phyloP scores from a whole-genome alignment of 1,140 invertebrate species.

The Drosophila sucinea region DNA sequence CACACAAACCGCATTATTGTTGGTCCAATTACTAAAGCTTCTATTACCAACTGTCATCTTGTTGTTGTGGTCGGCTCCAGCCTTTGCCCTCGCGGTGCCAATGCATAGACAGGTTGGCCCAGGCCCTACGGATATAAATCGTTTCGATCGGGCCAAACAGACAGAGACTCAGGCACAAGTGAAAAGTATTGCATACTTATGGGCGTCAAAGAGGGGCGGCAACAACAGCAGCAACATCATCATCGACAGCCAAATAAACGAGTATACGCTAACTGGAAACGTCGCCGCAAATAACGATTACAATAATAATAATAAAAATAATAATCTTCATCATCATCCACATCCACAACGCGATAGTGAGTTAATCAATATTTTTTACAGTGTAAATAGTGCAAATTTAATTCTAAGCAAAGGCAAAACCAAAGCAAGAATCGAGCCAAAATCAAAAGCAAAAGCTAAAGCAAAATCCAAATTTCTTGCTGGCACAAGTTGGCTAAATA shows the following conservation, averaged over 20 bases:
- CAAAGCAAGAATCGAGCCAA: conserved; percentile 9
- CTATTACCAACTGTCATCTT: conserved; percentile 36
- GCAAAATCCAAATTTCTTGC: conserved; percentile 33
- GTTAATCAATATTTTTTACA: conserved; percentile 57
- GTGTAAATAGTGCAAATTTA: conserved; percentile 82
- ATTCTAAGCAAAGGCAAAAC: conserved; percentile 59
- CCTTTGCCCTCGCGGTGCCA: conserved; percentile 81
- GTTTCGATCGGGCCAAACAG: not conserved
- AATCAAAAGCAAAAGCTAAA: conserved; percentile 17
- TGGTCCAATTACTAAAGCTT: conserved; percentile 59
- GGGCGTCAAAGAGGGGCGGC: conserved; percentile 38
- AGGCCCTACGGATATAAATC: conserved; percentile 10
- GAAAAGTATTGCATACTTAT: conserved; percentile 53
- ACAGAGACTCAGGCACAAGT: not conserved
- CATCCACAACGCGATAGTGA: conserved; percentile 29
- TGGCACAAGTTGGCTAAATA: conserved; percentile 77
- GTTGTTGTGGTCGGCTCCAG: conserved; percentile 66
- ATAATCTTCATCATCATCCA: not conserved
- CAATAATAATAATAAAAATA: no score
- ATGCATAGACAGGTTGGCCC: conserved; percentile 42
- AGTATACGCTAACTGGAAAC: conserved; percentile 49
- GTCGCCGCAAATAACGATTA: conserved; percentile 30
- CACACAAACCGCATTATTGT: conserved; percentile 59
- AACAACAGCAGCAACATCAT: conserved; percentile 17
- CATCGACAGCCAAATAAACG: conserved; percentile 19